Evolutionary conservation across 2,113 vertebrate genomes (phyloP).

Genomic region (Chinchilla lanigera): DNA sequence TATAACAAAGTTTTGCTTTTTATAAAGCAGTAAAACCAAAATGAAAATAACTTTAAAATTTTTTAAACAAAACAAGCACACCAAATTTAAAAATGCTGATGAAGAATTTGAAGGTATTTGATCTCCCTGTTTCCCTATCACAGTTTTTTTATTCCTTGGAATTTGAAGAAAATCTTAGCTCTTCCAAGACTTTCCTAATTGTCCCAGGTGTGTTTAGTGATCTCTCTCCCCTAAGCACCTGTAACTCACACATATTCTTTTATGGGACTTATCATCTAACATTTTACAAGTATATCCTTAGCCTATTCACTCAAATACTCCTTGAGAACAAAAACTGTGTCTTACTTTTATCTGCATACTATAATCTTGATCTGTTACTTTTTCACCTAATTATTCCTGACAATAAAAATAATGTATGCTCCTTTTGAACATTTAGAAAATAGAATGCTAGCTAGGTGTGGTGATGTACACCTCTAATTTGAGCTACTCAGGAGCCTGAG

Average conservation of each 20-base stretch:
- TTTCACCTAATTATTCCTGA: neutral
- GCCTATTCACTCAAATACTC: neutral
- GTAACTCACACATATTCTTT: neutral
- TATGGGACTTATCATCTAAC: neutral
- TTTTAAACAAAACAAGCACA: neutral
- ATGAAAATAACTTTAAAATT: slow-evolving; percentile 1
- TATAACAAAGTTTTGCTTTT: neutral
- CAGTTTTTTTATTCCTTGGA: neutral
- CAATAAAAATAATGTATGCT: neutral
- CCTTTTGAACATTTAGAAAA: slow-evolving; percentile 12
- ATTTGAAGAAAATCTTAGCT: neutral
- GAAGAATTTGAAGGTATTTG: neutral
- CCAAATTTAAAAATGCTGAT: neutral
- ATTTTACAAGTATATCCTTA: neutral
- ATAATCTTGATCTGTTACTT: neutral
- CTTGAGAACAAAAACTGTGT: neutral
- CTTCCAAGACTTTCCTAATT: neutral
- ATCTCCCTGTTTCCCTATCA: neutral
- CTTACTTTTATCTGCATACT: neutral
- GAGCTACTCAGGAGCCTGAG: neutral
- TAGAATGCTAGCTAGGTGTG: neutral
- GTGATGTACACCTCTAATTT: neutral
- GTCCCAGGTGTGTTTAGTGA: neutral
- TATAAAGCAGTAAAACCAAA: neutral
- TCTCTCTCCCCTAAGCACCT: neutral